A percentile compares a stretch with the other conserved stretches of the same genome.
Evolutionary conservation across 2,797 vertebrate species (phyloP).

Genomic region (Pachyuromys duprasi): DNA sequence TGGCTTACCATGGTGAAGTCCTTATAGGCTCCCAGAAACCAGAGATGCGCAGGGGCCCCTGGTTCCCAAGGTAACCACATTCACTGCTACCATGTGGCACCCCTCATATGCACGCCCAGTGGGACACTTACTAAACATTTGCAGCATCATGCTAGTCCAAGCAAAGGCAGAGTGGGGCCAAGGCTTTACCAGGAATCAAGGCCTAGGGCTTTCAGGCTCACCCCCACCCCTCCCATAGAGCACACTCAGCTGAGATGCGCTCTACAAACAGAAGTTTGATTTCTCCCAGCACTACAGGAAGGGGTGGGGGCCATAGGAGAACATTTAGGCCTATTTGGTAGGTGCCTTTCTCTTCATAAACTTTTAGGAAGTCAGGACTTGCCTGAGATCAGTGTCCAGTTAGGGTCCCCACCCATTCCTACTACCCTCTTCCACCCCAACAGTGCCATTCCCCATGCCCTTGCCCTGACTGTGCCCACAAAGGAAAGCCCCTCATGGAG

Average conservation of each 20-base stretch:
- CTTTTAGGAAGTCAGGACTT: neutral
- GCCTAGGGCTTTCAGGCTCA: too few species aligned
- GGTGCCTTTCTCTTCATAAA: neutral
- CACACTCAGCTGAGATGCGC: neutral
- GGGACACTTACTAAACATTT: accelerated
- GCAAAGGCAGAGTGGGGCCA: neutral
- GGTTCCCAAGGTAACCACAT: neutral
- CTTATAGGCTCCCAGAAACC: too few species aligned
- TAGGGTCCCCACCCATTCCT: too few species aligned
- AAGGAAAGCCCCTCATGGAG: neutral
- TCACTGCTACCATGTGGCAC: neutral
- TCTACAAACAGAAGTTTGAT: neutral
- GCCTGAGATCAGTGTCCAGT: neutral
- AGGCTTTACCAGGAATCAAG: neutral
- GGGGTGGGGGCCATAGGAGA: accelerated
- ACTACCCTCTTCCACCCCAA: too few species aligned
- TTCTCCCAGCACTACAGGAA: neutral
- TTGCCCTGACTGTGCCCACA: neutral
- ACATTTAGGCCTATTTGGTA: too few species aligned
- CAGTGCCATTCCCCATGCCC: neutral
- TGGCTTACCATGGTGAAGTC: accelerated
- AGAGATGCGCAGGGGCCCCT: neutral
- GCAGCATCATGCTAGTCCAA: too few species aligned
- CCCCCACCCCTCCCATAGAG: too few species aligned
- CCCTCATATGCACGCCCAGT: accelerated